Base-by-base conservation (phyloP, 2,888 invertebrate genomes). In the Hoplodrina blanda region DNA sequence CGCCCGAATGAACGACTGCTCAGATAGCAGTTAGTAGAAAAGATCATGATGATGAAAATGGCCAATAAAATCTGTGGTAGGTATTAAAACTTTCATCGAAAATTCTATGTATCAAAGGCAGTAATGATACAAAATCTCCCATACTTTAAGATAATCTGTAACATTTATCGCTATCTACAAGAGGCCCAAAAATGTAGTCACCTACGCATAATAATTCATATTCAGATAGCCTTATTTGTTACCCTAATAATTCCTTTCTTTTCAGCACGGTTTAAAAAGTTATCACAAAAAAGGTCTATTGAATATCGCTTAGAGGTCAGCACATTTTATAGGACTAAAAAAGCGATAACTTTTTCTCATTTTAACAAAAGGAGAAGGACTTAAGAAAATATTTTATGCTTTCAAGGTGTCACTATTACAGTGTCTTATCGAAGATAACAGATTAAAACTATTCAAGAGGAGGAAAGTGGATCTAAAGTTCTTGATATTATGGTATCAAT, bases 201-300 rank as follows among this genome's bases (percentile, higher is more conserved):
- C 56, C 72, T 67, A n/a, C 53, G 53, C 57, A 50, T 52, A 71
- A 81, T 78, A 78, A 81, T 67, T 78, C 78, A 81, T 72, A 61
- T 54, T 2, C 37, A 67, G 66, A 78, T 81, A 78, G 61, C 72
- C 62, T 78, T 78, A 78, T 78, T 78, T 78, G 78, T 77, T 67
- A 78, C 81, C 81, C 52, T 78, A 81, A 81, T 78, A 78, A 81
- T 81, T 81, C 72, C 78, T 64, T 81, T 81, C 78, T 81, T 81
- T 78, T 78, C 78, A 77, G 25, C 54, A 49, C 67, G 78, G 72
- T 81, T 78, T 78, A 77, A 77, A 77, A 78, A 78, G 78, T 81
- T 81, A 78, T 81, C 78, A 57, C 54, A 62, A 80, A 81, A 77
- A 77, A 72, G 78, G 78, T 78, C 81, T 64, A 81, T 81, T 77